These are phyloP conservation scores for Spheniscus humboldti DNA, from an alignment of 2,797 vertebrate genomes.

Conservation along the genomic window DNA sequence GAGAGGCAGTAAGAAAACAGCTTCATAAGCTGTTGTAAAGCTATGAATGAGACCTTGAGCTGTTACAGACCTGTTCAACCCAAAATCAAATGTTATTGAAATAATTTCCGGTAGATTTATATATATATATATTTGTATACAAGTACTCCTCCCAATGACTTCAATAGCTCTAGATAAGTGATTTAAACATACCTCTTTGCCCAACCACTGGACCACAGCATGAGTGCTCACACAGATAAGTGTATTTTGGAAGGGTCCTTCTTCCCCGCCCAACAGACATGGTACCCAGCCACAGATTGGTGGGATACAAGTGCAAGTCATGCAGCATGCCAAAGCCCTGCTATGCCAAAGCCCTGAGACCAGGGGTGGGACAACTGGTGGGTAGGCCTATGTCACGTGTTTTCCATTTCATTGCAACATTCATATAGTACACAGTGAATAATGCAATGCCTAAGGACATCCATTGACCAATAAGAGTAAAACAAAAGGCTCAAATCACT, in stretches of 20 bases:
- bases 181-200: background rate
- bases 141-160: background rate
- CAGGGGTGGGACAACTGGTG: background rate
- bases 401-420: background rate
- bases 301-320: background rate
- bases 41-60: background rate
- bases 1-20: background rate
- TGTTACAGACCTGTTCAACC: background rate
- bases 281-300: background rate
- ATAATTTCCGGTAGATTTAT: background rate
- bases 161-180: background rate
- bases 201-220: background rate
- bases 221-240: background rate
- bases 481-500: background rate
- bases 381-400: background rate
- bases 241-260: background rate
- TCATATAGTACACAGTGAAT: background rate
- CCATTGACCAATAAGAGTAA: background rate
- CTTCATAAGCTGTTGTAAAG: background rate
- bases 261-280: background rate
- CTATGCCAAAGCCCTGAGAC: background rate
- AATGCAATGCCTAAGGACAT: background rate
- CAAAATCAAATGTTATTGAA: background rate
- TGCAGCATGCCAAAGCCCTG: background rate
- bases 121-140: no score